Evolutionary conservation across 2,888 invertebrate genomes (phyloP).

Genomic region (Dryadula phaetusa): DNA sequence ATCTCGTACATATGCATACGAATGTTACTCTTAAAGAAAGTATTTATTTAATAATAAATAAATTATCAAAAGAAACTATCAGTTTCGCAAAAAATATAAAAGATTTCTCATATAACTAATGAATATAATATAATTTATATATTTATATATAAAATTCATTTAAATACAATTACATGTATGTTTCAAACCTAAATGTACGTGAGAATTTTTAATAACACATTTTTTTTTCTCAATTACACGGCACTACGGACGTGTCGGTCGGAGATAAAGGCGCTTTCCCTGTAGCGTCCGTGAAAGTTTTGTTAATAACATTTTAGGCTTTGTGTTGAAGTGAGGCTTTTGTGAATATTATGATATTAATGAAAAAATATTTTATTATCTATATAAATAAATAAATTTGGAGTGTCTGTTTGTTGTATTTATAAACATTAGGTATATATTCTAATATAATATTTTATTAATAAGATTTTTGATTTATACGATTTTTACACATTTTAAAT

Average conservation of each 20-base stretch:
- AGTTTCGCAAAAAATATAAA: too few species aligned
- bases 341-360: constrained; percentile 8
- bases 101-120: too few species aligned
- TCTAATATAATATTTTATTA: too few species aligned
- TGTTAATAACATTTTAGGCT: constrained; percentile 16
- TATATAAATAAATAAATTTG: background rate
- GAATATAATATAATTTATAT: too few species aligned
- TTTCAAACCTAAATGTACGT: constrained; percentile 5
- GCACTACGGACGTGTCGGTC: constrained; percentile 21
- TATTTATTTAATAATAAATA: too few species aligned
- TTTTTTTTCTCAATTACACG: constrained; percentile 23
- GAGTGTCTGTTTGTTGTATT: too few species aligned
- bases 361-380: background rate
- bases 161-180: background rate
- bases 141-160: background rate
- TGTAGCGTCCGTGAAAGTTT: constrained; percentile 14
- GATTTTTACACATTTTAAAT: too few species aligned
- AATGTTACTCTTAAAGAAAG: too few species aligned
- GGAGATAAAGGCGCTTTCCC: constrained; percentile 6
- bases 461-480: too few species aligned
- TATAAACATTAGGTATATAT: too few species aligned
- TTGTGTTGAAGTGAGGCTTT: background rate
- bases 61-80: too few species aligned
- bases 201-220: constrained; percentile 13
- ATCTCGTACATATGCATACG: too few species aligned